Percentiles rank a stretch among this genome's conserved stretches.
Conservation (phyloP, 2,797 vertebrate genomes). For the Phoebastria nigripes region DNA sequence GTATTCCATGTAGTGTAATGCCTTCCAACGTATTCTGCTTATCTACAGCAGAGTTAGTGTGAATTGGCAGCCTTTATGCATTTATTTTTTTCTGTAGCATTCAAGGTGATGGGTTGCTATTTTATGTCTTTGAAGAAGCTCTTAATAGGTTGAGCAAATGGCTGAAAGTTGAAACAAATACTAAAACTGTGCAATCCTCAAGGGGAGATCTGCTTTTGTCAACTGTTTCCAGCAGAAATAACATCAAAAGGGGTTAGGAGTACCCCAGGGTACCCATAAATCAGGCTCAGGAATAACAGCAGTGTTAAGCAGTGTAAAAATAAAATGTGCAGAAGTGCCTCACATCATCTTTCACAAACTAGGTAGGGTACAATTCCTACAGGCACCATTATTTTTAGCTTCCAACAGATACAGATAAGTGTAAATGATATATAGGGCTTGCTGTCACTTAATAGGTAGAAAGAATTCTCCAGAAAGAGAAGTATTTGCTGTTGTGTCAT, state of each 20-base stretch:
- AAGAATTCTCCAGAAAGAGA: background rate
- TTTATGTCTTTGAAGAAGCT: constrained; percentile 24
- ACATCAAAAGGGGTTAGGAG: constrained; percentile 18
- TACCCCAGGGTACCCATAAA: constrained; percentile 1
- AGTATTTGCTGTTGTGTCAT: background rate
- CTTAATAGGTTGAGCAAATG: constrained; percentile 34
- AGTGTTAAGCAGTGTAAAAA: constrained; percentile 13
- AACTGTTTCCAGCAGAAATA: constrained; percentile 23
- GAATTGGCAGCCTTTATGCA: background rate
- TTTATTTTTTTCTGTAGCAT: background rate
- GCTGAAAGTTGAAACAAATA: constrained; percentile 35
- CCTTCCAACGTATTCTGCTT: constrained; percentile 3
- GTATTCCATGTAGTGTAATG: background rate
- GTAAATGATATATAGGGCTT: constrained; percentile 11
- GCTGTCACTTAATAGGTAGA: background rate
- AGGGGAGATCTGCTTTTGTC: constrained; percentile 2
- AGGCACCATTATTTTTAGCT: constrained; percentile 51
- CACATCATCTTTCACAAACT: background rate
- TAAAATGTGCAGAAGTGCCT: background rate
- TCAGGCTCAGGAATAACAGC: constrained; percentile 15
- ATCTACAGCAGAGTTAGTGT: background rate
- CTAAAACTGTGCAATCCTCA: background rate
- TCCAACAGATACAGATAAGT: constrained; percentile 8
- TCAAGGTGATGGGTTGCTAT: background rate
- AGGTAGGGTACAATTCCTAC: constrained; percentile 18